Conservation (phyloP, 2,113 vertebrate genomes). For the Ctenomys sociabilis region DNA sequence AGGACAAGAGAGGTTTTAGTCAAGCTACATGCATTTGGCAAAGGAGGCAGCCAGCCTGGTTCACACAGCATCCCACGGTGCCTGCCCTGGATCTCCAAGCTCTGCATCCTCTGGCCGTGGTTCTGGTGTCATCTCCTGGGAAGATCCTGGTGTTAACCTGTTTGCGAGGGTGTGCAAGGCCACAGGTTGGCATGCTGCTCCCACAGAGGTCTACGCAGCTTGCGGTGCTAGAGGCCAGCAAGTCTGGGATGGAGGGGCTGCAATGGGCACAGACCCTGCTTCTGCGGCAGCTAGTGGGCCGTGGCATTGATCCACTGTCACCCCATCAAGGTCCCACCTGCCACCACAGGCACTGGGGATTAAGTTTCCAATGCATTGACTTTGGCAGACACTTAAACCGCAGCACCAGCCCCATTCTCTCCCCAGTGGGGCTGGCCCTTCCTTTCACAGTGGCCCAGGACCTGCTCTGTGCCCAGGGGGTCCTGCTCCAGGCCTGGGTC, state of each 20-base stretch:
- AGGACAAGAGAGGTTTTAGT: not conserved
- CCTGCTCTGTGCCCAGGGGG: not conserved
- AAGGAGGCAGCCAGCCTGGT: not conserved
- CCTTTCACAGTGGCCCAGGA: not conserved
- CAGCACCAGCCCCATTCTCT: not conserved
- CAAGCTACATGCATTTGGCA: not conserved
- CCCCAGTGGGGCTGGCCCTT: too few relatives aligned
- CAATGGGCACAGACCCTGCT: not conserved
- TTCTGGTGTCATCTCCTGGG: too few relatives aligned
- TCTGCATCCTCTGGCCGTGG: not conserved
- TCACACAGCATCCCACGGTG: not conserved
- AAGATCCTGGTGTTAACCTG: not conserved
- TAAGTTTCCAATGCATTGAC: not conserved
- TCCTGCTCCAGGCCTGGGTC: not conserved
- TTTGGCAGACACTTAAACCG: not conserved
- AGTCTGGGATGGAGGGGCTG: not conserved
- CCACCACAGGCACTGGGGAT: not conserved
- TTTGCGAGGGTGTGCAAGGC: not conserved
- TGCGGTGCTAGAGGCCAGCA: too few relatives aligned
- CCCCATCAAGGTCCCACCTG: not conserved
- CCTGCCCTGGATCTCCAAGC: not conserved
- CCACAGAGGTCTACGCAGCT: not conserved
- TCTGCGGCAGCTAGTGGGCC: not conserved
- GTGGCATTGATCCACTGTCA: too few relatives aligned
- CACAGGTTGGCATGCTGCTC: not conserved